phyloP scores from a whole-genome alignment of 30 jellyfish, hydroid and myxozoan species.

The Cassiopea xamachana region DNA sequence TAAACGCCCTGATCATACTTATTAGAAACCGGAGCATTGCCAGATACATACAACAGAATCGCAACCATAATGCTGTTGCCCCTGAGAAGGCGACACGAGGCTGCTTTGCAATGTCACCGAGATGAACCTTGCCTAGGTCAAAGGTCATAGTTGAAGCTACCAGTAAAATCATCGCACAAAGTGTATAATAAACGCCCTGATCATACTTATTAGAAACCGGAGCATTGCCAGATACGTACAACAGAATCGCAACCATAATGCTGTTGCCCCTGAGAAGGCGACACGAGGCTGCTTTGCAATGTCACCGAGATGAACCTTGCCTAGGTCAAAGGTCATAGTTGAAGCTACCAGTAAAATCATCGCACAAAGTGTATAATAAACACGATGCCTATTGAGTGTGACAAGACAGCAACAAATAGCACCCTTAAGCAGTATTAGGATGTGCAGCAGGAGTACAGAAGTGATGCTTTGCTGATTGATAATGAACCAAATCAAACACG shows the following conservation, averaged over 20 bases:
- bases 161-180: too few species aligned
- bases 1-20: conserved; percentile 38
- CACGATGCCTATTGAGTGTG: too few species aligned
- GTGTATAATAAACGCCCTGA: too few species aligned
- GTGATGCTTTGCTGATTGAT: too few species aligned
- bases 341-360: too few species aligned
- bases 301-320: background rate
- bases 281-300: conserved; percentile 9
- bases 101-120: background rate
- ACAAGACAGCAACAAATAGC: too few species aligned
- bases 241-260: background rate
- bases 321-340: background rate
- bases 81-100: conserved; percentile 8
- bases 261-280: conserved; percentile 10
- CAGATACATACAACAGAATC: conserved; percentile 5
- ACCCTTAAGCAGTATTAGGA: too few species aligned
- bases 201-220: conserved; percentile 15
- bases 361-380: too few species aligned
- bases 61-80: conserved; percentile 10
- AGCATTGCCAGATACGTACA: conserved; percentile 26
- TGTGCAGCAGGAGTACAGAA: too few species aligned
- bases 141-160: background rate
- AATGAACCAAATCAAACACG: too few species aligned
- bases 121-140: background rate
- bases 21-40: conserved; percentile 33